A percentile compares a stretch with the other conserved stretches of the same genome.
Evolutionary conservation across 2,888 invertebrate species (phyloP).

Genomic region (Melikaiella ostensackeni): DNA sequence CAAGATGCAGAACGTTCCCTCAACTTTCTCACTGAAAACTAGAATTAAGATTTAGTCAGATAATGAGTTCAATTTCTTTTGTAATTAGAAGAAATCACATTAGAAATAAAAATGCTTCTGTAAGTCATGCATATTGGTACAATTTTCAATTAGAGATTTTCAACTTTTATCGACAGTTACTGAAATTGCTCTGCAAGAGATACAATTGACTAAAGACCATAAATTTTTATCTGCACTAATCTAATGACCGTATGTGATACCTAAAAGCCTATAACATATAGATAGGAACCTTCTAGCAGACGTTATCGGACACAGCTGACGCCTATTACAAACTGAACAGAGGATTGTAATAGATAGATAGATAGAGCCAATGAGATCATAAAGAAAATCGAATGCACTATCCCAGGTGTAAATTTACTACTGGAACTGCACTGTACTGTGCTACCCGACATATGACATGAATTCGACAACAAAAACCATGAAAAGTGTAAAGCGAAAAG

Average conservation of each 20-base stretch:
- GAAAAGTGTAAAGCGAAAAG: too few species aligned
- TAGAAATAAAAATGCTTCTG: background rate
- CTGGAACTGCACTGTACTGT: too few species aligned
- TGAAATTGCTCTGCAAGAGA: too few species aligned
- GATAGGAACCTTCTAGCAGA: background rate
- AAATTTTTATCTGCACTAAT: too few species aligned
- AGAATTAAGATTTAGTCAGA: background rate
- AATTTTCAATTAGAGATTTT: background rate
- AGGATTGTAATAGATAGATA: background rate
- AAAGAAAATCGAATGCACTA: background rate
- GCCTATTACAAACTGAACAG: background rate
- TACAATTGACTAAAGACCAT: too few species aligned
- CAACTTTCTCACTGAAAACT: background rate
- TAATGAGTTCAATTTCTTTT: background rate
- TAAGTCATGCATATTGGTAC: background rate
- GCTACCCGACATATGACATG: too few species aligned
- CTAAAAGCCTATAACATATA: background rate
- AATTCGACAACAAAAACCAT: too few species aligned
- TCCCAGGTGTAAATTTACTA: too few species aligned
- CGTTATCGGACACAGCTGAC: background rate
- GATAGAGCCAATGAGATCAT: background rate
- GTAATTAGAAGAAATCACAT: background rate
- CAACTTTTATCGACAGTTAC: background rate
- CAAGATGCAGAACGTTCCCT: background rate
- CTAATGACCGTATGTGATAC: background rate